Conservation (phyloP, 2,888 invertebrate species). For the Chirona hameri region DNA sequence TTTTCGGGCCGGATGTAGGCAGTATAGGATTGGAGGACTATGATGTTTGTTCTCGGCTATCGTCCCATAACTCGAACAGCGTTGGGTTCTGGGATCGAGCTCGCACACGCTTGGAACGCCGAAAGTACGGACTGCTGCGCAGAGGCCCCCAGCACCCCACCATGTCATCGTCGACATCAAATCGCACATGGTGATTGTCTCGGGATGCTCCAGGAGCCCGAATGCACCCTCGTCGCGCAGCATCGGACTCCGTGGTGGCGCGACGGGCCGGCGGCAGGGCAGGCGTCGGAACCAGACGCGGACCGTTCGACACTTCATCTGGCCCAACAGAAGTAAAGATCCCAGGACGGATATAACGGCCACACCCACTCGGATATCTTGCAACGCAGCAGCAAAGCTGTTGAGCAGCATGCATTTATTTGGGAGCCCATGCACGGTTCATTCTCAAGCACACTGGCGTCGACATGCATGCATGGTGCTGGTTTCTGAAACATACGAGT, state of each 20-base stretch:
- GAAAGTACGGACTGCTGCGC: not conserved
- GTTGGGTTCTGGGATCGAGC: not conserved
- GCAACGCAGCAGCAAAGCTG: too few relatives aligned
- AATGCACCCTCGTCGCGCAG: not conserved
- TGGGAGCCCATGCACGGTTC: too few relatives aligned
- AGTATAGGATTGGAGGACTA: too few relatives aligned
- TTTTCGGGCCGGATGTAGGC: too few relatives aligned
- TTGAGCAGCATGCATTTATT: too few relatives aligned
- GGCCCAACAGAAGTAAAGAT: not conserved
- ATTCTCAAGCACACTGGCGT: too few relatives aligned
- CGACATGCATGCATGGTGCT: too few relatives aligned
- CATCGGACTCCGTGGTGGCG: not conserved
- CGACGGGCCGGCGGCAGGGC: not conserved
- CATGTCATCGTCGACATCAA: not conserved
- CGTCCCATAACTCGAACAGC: too few relatives aligned
- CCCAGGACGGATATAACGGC: too few relatives aligned
- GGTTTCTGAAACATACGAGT: too few relatives aligned
- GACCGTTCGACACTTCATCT: not conserved
- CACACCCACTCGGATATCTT: too few relatives aligned
- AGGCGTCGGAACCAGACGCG: not conserved
- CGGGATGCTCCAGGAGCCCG: not conserved
- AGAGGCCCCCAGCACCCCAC: not conserved
- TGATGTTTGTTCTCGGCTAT: too few relatives aligned
- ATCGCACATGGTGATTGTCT: not conserved
- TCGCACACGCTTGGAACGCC: not conserved